phyloP scores from a whole-genome alignment of 2,888 invertebrate species.

The Xanthia togata region DNA sequence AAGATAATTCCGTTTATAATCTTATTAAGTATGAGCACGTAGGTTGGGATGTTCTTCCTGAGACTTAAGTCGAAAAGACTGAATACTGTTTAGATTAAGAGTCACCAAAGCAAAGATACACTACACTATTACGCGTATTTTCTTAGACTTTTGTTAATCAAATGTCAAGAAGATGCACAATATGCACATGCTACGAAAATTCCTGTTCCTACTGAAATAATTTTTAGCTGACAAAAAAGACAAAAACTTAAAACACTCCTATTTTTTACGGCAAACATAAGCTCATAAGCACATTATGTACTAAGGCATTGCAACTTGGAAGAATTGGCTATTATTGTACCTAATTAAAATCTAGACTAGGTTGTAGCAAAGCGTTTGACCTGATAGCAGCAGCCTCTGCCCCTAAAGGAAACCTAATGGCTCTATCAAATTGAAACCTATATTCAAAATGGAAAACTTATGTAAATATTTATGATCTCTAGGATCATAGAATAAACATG shows the following conservation, averaged over 20 bases:
- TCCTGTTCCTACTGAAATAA: background rate
- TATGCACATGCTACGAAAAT: background rate
- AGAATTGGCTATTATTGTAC: background rate
- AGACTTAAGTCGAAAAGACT: constrained; percentile 29
- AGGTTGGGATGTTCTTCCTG: constrained; percentile 23
- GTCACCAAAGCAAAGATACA: background rate
- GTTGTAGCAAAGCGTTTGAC: constrained; percentile 6
- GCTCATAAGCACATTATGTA: background rate
- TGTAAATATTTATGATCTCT: constrained; percentile 65
- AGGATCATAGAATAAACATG: constrained; percentile 74
- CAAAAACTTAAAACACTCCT: background rate
- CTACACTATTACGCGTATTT: background rate
- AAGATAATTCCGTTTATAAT: constrained; percentile 66
- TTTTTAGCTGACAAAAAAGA: background rate
- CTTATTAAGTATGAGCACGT: constrained; percentile 37
- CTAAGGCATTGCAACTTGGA: background rate
- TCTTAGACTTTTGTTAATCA: background rate
- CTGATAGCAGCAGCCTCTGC: constrained; percentile 3
- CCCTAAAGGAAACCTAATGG: constrained; percentile 47
- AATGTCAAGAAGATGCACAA: background rate
- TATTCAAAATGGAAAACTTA: constrained; percentile 59
- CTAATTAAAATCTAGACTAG: constrained; percentile 21
- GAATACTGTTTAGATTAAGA: constrained; percentile 18
- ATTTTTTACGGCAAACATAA: background rate
- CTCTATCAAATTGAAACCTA: constrained; percentile 48